phyloP scores from a whole-genome alignment of 1,140 invertebrate genomes.

The Chelonus insularis region DNA sequence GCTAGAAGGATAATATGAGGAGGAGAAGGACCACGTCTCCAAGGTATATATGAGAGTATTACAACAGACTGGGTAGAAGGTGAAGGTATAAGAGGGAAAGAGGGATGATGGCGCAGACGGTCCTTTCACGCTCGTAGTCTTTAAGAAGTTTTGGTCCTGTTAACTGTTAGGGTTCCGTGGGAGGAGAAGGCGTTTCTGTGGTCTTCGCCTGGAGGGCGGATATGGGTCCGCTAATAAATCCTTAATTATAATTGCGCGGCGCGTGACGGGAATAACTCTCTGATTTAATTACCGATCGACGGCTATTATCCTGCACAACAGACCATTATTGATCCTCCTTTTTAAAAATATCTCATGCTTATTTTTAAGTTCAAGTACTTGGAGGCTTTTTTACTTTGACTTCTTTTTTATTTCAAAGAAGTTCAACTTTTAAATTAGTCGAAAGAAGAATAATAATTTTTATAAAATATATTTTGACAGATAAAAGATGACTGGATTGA shows the following conservation, averaged over 20 bases:
- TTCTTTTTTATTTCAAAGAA: too few species aligned
- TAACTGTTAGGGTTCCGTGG: slow-evolving; percentile 52
- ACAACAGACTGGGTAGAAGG: background rate
- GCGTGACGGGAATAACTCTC: slow-evolving; percentile 59
- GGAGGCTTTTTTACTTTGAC: too few species aligned
- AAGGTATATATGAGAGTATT: slow-evolving; percentile 4
- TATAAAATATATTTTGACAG: too few species aligned
- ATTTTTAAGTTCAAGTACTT: background rate
- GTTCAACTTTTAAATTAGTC: too few species aligned
- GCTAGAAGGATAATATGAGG: slow-evolving; percentile 31
- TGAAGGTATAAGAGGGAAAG: slow-evolving; percentile 14
- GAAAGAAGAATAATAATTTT: too few species aligned
- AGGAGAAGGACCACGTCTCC: slow-evolving; percentile 20
- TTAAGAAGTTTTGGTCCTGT: slow-evolving; percentile 57
- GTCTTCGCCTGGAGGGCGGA: slow-evolving; percentile 41
- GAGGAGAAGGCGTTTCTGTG: slow-evolving; percentile 52
- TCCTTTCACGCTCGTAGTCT: slow-evolving; percentile 39
- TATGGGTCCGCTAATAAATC: slow-evolving; percentile 57
- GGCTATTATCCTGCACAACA: slow-evolving; percentile 31
- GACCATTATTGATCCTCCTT: slow-evolving; percentile 23
- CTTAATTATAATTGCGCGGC: slow-evolving; percentile 61
- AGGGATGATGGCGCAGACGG: slow-evolving; percentile 34
- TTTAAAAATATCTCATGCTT: background rate
- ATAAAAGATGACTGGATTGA: too few species aligned
- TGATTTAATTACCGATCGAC: slow-evolving; percentile 59